These are phyloP conservation scores for Drosophila nasuta DNA, from an alignment of 1,140 invertebrate genomes.

Conservation along the genomic window DNA sequence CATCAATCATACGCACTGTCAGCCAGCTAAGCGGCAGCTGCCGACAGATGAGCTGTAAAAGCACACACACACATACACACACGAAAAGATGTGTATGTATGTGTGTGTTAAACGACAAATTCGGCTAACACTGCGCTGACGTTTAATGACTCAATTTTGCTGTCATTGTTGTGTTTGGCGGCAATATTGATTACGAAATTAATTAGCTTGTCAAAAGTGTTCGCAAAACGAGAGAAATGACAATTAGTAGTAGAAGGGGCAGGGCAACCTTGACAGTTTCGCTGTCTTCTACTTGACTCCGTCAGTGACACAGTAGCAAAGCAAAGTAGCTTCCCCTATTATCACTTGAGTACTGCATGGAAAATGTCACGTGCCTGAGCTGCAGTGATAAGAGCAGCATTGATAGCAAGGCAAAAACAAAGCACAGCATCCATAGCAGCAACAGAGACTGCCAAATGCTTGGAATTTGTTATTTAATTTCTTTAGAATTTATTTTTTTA, in stretches of 20 bases:
- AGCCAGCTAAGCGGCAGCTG: conserved; percentile 37
- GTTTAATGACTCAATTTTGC: conserved; percentile 78
- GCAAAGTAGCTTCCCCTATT: not conserved
- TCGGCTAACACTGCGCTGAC: conserved; percentile 69
- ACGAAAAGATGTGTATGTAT: not conserved
- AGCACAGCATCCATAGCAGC: not conserved
- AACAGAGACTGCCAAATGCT: not conserved
- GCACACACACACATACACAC: not conserved
- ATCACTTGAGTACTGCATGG: not conserved
- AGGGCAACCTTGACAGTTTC: conserved; percentile 1
- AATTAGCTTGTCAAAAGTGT: conserved; percentile 67
- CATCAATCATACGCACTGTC: conserved; percentile 73
- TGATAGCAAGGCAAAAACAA: not conserved
- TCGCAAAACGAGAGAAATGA: conserved; percentile 14
- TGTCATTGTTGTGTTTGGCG: conserved; percentile 55
- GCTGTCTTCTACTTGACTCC: not conserved
- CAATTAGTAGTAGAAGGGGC: conserved; percentile 30
- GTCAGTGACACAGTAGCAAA: not conserved
- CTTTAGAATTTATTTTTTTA: conserved; percentile 1
- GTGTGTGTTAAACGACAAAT: conserved; percentile 50
- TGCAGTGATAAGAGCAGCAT: not conserved
- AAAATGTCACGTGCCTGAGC: conserved; percentile 8
- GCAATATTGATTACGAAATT: conserved; percentile 76
- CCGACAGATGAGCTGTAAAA: conserved; percentile 44
- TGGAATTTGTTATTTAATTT: conserved; percentile 14